phyloP scores from a whole-genome alignment of 2,888 invertebrate genomes.

The Synanthedon formicaeformis region DNA sequence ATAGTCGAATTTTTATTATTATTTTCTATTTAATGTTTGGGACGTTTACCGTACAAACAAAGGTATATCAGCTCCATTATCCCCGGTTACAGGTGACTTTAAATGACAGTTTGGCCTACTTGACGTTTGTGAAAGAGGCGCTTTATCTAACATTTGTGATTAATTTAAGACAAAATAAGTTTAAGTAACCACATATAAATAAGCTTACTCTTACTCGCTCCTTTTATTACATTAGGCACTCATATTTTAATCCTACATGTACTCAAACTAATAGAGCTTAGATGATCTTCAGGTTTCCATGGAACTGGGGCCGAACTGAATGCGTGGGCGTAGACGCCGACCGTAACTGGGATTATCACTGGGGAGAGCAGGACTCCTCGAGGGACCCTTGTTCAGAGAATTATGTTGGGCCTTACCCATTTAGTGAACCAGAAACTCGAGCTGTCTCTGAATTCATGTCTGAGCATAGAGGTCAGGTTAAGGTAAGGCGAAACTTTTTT shows the following conservation, averaged over 20 bases:
- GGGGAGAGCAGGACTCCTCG: constrained; percentile 78
- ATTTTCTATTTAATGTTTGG: no score
- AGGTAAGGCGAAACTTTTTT: constrained; percentile 36
- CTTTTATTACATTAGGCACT: no score
- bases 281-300: constrained; percentile 48
- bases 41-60: no score
- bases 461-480: constrained; percentile 71
- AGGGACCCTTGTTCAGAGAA: constrained; percentile 79
- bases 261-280: neutral
- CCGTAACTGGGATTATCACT: constrained; percentile 82
- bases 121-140: no score
- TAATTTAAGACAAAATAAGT: no score
- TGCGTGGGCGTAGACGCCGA: constrained; percentile 84
- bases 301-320: constrained; percentile 70
- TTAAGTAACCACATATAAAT: no score
- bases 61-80: no score
- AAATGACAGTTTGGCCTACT: no score
- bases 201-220: no score
- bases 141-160: no score
- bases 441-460: constrained; percentile 74
- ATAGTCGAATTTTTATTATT: no score
- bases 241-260: neutral
- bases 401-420: constrained; percentile 78
- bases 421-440: constrained; percentile 83
- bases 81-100: no score